Evolutionary conservation across 2,113 vertebrate species (phyloP), one percentile per base, ranked within the genome.

Genomic region (Tonatia bakeri): DNA sequence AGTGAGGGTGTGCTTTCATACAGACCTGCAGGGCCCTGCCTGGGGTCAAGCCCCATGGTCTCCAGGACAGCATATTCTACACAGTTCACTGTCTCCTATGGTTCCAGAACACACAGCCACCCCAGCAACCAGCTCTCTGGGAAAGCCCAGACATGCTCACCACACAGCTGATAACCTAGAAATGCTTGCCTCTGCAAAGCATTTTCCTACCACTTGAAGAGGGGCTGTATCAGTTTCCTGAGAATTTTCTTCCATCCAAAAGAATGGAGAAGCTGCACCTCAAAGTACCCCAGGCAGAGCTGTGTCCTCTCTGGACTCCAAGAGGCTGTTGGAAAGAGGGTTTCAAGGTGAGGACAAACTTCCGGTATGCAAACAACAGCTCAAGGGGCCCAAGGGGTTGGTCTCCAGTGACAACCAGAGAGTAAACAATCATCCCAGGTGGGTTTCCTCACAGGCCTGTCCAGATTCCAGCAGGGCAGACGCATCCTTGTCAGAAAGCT

Each of bases 61-160:
- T 81, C 50, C 31, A n/a, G 26, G 13, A 61, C 0, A 7, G 24
- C 28, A 67, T 12, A 65, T 67, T 61, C 28, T 67, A 47, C 73
- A 59, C 12, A 0, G 5, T 14, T 16, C 15, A 19, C 36, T 2
- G 7, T 17, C 24, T 52, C 1, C 2, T 0, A 4, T 8, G 16
- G 7, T 28, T 26, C n/a, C 22, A 15, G 43, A 50, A 36, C 3
- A 7, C 20, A 59, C 0, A 38, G 38, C 67, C 59, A 47, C 22
- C 77, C 20, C 20, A 22, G 36, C 22, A 50, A 4, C 4, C 28
- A 67, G 76, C 15, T 26, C 33, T 0, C 28, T 15, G 14, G 50
- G 31, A 56, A 31, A 52, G 26, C 43, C 61, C 28, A 70, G 22
- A 40, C 17, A 36, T 7, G 24, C 1, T 28, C 38, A 47, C 19